A percentile compares a stretch with the other conserved stretches of the same genome.
Evolutionary conservation across 1,140 invertebrate species (phyloP).

Genomic region (Augochlora pura): DNA sequence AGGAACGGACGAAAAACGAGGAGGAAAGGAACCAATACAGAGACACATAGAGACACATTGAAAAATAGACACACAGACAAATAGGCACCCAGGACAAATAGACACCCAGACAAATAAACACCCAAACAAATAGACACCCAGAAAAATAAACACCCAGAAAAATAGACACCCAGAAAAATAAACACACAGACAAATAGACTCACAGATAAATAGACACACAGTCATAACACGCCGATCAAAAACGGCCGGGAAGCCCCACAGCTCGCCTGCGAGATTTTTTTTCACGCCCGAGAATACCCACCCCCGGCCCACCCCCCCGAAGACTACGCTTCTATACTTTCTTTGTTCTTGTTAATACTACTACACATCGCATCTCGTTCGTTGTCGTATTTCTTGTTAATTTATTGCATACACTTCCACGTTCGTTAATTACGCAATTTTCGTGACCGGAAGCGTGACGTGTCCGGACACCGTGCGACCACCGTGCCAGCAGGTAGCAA

Average conservation of each 20-base stretch:
- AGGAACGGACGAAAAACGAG: not conserved
- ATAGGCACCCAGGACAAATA: no score
- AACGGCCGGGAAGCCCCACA: slow-evolving; percentile 4
- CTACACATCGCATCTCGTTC: not conserved
- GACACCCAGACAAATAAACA: no score
- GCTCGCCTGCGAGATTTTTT: slow-evolving; percentile 56
- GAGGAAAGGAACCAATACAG: no score
- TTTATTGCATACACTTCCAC: not conserved
- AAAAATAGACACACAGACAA: no score
- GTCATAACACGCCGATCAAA: no score
- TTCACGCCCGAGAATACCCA: slow-evolving; percentile 47
- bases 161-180: no score
- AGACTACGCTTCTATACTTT: slow-evolving; percentile 20
- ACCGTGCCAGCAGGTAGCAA: slow-evolving; percentile 22
- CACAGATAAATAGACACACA: no score
- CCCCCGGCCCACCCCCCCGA: slow-evolving; percentile 18
- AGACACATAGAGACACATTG: no score
- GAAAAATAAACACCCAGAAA: no score
- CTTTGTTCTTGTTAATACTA: not conserved
- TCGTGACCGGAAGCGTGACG: not conserved
- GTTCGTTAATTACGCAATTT: not conserved
- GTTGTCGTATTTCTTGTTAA: not conserved
- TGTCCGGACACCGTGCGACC: not conserved
- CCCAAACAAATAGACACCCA: no score
- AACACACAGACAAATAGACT: no score